Evolutionary conservation across 1,140 invertebrate genomes (phyloP), one percentile per base, ranked within the genome.

Genomic region (Apis mellifera): DNA sequence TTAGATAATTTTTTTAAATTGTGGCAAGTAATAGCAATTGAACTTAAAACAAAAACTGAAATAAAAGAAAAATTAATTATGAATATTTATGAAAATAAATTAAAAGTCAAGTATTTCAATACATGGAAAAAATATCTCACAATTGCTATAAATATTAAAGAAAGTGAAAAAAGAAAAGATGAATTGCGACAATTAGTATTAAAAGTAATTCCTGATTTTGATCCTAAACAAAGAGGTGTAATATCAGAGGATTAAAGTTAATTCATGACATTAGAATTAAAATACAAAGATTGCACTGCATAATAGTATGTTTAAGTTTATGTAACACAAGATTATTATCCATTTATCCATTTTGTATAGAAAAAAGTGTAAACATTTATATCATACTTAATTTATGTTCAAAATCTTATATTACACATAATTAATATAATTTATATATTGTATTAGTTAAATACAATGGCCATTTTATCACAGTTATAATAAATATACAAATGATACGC

Each of bases 401-500:
- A 48, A 13, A 42, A 62, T 13, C 54, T 79, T 86, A 79, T 75
- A 69, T 26, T 70, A 68, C 66, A 59, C 62, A 55, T 68, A 81
- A 69, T 81, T 79, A 62, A 75, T 82, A 80, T 69, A 83, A 84
- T 85, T 89, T 85, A 88, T 42, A 42, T 42, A 5, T 84, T 83
- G 73, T 59, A 60, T 82, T 85, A 81, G 26, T 87, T 70, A 60
- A 42, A 21, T 87, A 87, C 84, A 89, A 89, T 89, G 82, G 86
- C 84, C 82, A 83, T 68, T 91, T 91, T 92, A 92, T 92, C 91
- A 92, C 92, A 92, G 91, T 91, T 92, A 90, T 78, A 91, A 90
- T 92, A 87, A 89, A 90, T 88, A 88, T 89, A 78, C 50, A 86
- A 83, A 84, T 77, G 57, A 77, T 89, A 77, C 88, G 82, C 80